phyloP scores from a whole-genome alignment of 1,140 invertebrate species.

The Panagrolaimus sp. region DNA sequence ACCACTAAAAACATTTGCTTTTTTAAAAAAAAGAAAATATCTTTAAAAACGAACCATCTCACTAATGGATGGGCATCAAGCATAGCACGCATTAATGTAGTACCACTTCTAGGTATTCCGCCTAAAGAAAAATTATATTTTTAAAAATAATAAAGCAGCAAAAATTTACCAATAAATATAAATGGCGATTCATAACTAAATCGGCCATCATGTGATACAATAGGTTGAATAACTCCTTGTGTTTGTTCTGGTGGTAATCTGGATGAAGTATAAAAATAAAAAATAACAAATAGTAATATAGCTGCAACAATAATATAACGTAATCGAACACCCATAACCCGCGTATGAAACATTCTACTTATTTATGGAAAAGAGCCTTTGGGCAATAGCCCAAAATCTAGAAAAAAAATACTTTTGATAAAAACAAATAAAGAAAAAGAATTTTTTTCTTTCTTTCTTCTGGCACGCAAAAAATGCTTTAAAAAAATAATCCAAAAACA shows the following conservation, averaged over 20 bases:
- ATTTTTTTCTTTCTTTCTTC: no score
- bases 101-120: slow-evolving; percentile 39
- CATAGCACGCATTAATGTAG: slow-evolving; percentile 82
- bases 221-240: neutral
- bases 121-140: slow-evolving; percentile 23
- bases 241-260: neutral
- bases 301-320: neutral
- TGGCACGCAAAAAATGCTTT: no score
- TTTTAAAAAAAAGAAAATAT: neutral
- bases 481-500: no score
- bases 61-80: slow-evolving; percentile 96
- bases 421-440: no score
- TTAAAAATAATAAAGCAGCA: neutral
- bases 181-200: slow-evolving; percentile 18
- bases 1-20: slow-evolving; percentile 32
- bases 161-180: slow-evolving; percentile 25
- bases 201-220: neutral
- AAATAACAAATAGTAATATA: neutral
- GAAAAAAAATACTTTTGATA: no score
- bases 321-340: neutral
- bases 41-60: slow-evolving; percentile 66
- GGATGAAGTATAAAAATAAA: neutral
- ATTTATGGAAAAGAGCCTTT: no score
- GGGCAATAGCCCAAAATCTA: no score
- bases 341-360: no score